Conservation (phyloP, 1,140 invertebrate species). For the Panagrolaimus sp. region DNA sequence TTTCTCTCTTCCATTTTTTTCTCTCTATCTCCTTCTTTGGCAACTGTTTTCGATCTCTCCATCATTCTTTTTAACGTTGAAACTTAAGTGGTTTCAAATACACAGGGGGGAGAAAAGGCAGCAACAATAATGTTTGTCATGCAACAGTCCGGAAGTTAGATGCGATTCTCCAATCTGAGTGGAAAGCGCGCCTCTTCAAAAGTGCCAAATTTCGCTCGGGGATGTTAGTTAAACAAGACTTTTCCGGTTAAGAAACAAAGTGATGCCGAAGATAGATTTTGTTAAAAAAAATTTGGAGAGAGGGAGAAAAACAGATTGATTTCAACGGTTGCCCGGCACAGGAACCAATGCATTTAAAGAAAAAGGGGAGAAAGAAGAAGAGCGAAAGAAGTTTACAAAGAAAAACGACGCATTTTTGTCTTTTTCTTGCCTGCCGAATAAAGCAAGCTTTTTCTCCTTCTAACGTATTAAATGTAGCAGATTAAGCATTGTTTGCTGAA, state of each 20-base stretch:
- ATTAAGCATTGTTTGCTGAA: constrained; percentile 12
- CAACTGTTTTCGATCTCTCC: constrained; percentile 7
- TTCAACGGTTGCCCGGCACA: constrained; percentile 2
- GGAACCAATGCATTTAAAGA: neutral
- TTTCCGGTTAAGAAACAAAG: constrained; percentile 13
- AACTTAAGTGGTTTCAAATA: too few relatives aligned
- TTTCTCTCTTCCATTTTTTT: neutral
- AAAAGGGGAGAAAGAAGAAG: neutral
- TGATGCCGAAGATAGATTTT: constrained; percentile 1
- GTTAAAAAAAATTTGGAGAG: neutral
- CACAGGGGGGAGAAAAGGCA: too few relatives aligned
- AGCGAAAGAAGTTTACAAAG: too few relatives aligned
- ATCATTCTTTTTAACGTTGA: neutral
- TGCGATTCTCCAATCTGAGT: neutral
- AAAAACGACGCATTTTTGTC: too few relatives aligned
- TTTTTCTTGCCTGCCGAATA: too few relatives aligned
- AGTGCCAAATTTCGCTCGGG: constrained; percentile 14
- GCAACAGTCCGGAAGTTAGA: constrained; percentile 9
- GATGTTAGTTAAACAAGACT: constrained; percentile 11
- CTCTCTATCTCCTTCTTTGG: neutral
- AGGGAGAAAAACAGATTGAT: constrained; percentile 1
- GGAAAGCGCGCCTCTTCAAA: constrained; percentile 11
- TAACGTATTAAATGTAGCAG: constrained; percentile 13
- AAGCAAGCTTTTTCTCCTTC: neutral
- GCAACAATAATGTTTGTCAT: neutral